Evolutionary conservation across 2,113 vertebrate genomes (phyloP), one percentile per base, ranked within the genome.

Genomic region (Epinephelus fuscoguttatus): DNA sequence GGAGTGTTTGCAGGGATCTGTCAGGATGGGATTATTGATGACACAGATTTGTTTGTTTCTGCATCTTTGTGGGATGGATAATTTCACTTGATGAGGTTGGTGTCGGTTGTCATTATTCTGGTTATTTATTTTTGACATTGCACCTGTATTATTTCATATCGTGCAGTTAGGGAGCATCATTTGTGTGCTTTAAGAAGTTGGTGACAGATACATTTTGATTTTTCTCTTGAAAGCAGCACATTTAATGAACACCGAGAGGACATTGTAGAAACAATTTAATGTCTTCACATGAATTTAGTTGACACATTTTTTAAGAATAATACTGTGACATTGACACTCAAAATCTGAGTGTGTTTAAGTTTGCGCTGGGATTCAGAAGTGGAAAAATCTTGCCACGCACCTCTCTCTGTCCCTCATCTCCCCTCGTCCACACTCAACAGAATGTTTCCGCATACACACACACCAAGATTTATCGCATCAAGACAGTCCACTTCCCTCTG

Each of bases 61-160:
- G 15, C 60, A 62, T 50, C 80, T 83, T 69, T 88, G 56, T 88
- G 80, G 80, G 71, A 86, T 75, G 80, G 64, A 74, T 87, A 49
- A 78, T 86, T 81, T 81, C 79, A 73, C 56, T 82, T 81, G 47
- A 80, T 49, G 81, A 91, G 92, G 94, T 93, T 87, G 53, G 94
- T 92, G 63, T 47, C 18, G 14, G 27, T 67, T 67, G 37, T 8
- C 8, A 47, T 50, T 6, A 42, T 13, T 61, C 9, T 45, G 0
- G 5, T 23, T 0, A 13, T 66, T n/a, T 63, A 1, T n/a, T 3
- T 49, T 60, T 74, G 17, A 23, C 14, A 53, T 14, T 49, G 25
- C 42, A 17, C 8, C 7, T 47, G 6, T 15, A 9, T 53, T 8
- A 67, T 61, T 76, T 61, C 21, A 23, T 61, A 8, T 30, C 0